Base-by-base conservation (phyloP, 30 jellyfish, hydroid and myxozoan species). In the Nemopilema nomurai region DNA sequence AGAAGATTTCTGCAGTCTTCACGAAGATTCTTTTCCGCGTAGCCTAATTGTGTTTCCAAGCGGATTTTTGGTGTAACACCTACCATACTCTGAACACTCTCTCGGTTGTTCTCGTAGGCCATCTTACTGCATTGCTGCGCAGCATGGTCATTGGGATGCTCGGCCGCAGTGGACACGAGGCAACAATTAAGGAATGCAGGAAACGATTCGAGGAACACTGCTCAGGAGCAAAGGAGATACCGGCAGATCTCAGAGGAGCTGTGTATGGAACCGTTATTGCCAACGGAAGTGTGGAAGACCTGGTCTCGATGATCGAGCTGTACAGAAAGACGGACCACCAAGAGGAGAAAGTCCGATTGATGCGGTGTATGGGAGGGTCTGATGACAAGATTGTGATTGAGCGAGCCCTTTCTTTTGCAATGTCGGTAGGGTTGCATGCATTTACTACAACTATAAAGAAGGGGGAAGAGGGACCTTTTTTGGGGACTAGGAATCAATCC, bases 191-290 rank as follows among this genome's bases (percentile, higher is more conserved):
- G 21, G 96, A 87, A 80, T 84, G 94, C 91, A 62, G 67, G 51
- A 57, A 74, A 66, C 51, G 92, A 57, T 95, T 95, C 57, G 69
- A 66, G 1, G 97, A 75, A 18, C 99, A 95, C 83, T 91, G 97
- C 74, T 87, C 76, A 18, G 96, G 90, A 51, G 81, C 70, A 7
- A 41, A 83, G 8, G 83, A 53, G 71, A 89, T 94, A 22, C 93
- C 96, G 27, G 97, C 97, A 0, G 99, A 94, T 62, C 50, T 94
- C 53, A 81, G 99, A 21, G 89, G 90, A 28, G 95, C 97, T 28
- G 96, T 94, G 8, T 93, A 82, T 84, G 89, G 96, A 25, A 84
- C 96, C 52, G 99, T 94, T 16, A 69, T 78, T 49, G 74, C 91
- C 33, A 83, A 89, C 80, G 99, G 97, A 6, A 95, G 80, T 67